A percentile compares a stretch with the other conserved stretches of the same genome.
Conservation (phyloP, 2,113 vertebrate genomes). For the Stigmatopora nigra region DNA sequence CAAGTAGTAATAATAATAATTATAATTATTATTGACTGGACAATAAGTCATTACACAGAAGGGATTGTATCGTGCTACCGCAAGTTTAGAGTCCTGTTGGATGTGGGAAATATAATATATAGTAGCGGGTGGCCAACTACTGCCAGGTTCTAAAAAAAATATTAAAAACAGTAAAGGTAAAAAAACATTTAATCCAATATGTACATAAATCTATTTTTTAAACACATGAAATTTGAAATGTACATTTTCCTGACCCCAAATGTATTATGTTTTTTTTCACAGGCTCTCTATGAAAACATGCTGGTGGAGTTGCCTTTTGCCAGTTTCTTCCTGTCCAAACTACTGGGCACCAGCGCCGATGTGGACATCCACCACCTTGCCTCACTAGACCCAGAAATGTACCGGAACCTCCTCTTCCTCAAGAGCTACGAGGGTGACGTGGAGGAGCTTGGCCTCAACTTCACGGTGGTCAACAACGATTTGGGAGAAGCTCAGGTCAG, state of each 20-base stretch:
- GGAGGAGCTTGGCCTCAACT: constrained; percentile 95
- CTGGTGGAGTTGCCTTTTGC: constrained; percentile 95
- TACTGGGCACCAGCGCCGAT: constrained; percentile 92
- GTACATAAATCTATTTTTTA: too few relatives aligned
- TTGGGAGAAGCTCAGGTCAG: constrained; percentile 94
- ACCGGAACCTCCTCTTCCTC: constrained; percentile 93
- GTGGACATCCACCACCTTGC: constrained; percentile 98
- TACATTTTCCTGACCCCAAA: background rate
- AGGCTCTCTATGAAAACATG: constrained; percentile 99
- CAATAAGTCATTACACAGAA: too few relatives aligned
- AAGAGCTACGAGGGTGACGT: constrained; percentile 96
- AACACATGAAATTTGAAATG: background rate
- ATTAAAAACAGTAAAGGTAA: too few relatives aligned
- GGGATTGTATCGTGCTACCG: too few relatives aligned
- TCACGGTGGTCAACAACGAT: constrained; percentile 96
- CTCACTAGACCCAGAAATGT: constrained; percentile 94
- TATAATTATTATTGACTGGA: too few relatives aligned
- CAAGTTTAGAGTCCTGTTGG: too few relatives aligned
- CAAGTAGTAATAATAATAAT: too few relatives aligned
- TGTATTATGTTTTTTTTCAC: constrained; percentile 6
- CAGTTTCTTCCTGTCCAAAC: constrained; percentile 96
- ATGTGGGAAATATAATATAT: too few relatives aligned
- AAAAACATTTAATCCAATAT: too few relatives aligned
- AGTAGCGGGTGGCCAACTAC: too few relatives aligned
- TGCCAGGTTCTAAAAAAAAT: too few relatives aligned